Conservation (phyloP, 2,888 invertebrate genomes). For the Allolobophora icterica region DNA sequence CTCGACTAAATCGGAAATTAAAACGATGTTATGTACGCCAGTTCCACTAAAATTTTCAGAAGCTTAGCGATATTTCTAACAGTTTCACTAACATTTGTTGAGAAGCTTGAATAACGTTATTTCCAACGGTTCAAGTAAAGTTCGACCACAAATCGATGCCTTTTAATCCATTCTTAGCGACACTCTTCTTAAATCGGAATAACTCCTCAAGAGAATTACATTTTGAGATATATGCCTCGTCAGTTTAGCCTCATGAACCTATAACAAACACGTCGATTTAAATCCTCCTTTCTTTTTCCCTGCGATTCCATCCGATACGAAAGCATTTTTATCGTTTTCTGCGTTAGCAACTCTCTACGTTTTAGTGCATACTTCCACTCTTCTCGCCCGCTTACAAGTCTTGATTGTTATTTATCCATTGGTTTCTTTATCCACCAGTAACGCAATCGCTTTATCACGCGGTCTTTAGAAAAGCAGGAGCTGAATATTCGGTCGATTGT, state of each 20-base stretch:
- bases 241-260: not conserved
- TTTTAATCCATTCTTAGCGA: not conserved
- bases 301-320: not conserved
- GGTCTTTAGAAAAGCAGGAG: not conserved
- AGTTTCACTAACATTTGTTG: too few relatives aligned
- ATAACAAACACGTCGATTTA: not conserved
- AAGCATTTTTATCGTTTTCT: not conserved
- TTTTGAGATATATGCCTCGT: too few relatives aligned
- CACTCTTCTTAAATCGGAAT: too few relatives aligned
- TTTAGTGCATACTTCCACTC: too few relatives aligned
- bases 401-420: not conserved
- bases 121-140: too few relatives aligned
- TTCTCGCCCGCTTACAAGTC: not conserved
- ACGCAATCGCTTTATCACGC: not conserved
- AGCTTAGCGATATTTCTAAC: too few relatives aligned
- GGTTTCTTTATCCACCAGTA: not conserved
- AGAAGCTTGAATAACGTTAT: too few relatives aligned
- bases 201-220: too few relatives aligned
- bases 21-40: too few relatives aligned
- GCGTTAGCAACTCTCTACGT: not conserved
- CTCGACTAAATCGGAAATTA: too few relatives aligned
- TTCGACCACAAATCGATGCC: not conserved
- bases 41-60: too few relatives aligned
- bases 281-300: not conserved
- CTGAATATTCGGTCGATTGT: not conserved